Conservation (phyloP, 2,888 invertebrate species). For the Oligia latruncula region DNA sequence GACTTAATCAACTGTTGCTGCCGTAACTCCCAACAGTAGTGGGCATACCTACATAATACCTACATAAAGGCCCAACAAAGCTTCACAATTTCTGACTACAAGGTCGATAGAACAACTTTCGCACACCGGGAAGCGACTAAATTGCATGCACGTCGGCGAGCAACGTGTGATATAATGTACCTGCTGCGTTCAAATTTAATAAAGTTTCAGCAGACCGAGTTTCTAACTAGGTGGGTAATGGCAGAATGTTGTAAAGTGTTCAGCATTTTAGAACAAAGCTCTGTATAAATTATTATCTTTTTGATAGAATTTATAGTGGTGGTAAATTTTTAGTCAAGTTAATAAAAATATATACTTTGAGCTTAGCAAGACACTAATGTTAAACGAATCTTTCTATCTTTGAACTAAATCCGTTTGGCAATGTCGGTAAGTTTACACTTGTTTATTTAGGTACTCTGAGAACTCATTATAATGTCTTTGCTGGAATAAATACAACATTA, state of each 20-base stretch:
- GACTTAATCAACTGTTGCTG: conserved; percentile 42
- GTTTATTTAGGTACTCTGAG: not conserved
- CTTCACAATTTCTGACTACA: conserved; percentile 41
- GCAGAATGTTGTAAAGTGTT: conserved; percentile 11
- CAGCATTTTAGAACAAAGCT: conserved; percentile 23
- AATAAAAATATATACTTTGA: not conserved
- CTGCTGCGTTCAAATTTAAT: conserved; percentile 61
- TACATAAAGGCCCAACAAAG: conserved; percentile 25
- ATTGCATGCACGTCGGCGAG: conserved; percentile 50
- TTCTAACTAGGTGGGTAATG: conserved; percentile 49
- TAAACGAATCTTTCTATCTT: not conserved
- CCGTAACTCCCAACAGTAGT: conserved; percentile 15
- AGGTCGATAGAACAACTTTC: conserved; percentile 51
- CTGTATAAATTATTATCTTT: not conserved
- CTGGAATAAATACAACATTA: conserved; percentile 7
- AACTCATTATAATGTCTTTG: conserved; percentile 14
- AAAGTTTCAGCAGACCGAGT: conserved; percentile 55
- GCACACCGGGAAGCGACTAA: conserved; percentile 46
- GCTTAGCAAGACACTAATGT: not conserved
- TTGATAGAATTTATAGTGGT: conserved; percentile 21
- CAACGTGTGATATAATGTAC: conserved; percentile 33
- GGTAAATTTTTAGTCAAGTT: conserved; percentile 6
- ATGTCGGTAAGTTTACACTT: not conserved
- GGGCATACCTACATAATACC: not conserved
- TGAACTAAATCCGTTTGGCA: not conserved